phyloP scores from a whole-genome alignment of 2,888 invertebrate genomes.

The Dimorphilus gyrociliatus region DNA sequence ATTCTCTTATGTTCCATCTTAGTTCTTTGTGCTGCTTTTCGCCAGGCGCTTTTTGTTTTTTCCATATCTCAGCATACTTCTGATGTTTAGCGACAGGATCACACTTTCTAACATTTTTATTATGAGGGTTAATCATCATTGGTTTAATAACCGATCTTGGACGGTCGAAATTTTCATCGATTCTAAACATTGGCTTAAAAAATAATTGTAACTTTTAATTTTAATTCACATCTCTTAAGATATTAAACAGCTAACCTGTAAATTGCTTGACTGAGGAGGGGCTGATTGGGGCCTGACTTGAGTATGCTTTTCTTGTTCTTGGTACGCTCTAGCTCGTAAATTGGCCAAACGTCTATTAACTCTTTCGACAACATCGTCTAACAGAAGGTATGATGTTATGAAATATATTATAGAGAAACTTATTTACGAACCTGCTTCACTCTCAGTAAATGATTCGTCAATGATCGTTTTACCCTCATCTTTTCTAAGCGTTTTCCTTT shows the following conservation, averaged over 20 bases:
- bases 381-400: background rate
- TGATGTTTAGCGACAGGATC: constrained; percentile 30
- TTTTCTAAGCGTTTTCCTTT: no score
- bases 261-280: no score
- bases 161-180: no score
- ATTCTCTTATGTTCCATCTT: constrained; percentile 31
- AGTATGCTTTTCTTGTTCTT: no score
- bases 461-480: constrained; percentile 19
- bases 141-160: constrained; percentile 25
- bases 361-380: no score
- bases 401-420: background rate
- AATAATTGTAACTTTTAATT: no score
- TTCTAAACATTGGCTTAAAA: no score
- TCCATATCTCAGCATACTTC: constrained; percentile 27
- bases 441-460: constrained; percentile 23
- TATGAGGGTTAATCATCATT: constrained; percentile 23
- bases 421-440: constrained; percentile 16
- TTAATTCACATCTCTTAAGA: no score
- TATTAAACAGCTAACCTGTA: background rate
- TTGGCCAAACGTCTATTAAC: background rate
- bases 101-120: constrained; percentile 19
- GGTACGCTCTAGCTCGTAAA: no score
- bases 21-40: constrained; percentile 31
- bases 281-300: no score
- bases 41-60: constrained; percentile 25